Evolutionary conservation across 1,140 invertebrate genomes (phyloP), one percentile per base, ranked within the genome.

Genomic region (Bemisia tabaci): DNA sequence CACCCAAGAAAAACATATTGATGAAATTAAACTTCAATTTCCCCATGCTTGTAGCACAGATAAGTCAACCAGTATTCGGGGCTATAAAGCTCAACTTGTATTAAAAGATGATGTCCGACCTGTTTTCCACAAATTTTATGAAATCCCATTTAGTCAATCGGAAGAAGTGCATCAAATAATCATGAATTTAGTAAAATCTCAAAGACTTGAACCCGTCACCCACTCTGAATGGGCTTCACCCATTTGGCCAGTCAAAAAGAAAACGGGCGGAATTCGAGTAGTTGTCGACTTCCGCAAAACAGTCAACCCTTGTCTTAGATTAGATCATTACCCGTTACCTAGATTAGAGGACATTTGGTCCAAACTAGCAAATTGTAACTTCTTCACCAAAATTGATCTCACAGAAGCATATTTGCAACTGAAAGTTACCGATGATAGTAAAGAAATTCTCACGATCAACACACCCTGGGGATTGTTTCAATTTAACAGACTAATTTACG

Each of bases 261-360:
- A 73, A 0, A 73, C 82, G 69, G 78, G 77, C 12, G 69, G 71
- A 22, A 69, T 78, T 27, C 67, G 81, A 22, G 73, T 83, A 26
- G 81, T 79, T 71, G 76, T 73, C 1, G 80, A 84, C 73, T 83
- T 78, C 73, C 78, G 78, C 66, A 70, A 73, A 1, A 79, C 78
- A 9, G 64, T 81, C 2, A 81, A 80, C 58, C 24, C 12, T 22
- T 58, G 22, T 25, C 27, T 63, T 23, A 63, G 59, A 21, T 27
- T 63, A 61, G 64, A 69, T 33, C 61, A 67, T 22, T 69, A 69
- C 27, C 69, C 67, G 26, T 33, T 70, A 33, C 69, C 69, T 2
- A 26, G 62, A 24, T 59, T 68, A n/a, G 64, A 69, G n/a, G 65
- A 70, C n/a, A 65, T 70, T 48, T 65, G 69, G 48, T n/a, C 65